Evolutionary conservation across 2,113 vertebrate genomes (phyloP), one percentile per base, ranked within the genome.

Genomic region (Forbesichthys papilliferus): DNA sequence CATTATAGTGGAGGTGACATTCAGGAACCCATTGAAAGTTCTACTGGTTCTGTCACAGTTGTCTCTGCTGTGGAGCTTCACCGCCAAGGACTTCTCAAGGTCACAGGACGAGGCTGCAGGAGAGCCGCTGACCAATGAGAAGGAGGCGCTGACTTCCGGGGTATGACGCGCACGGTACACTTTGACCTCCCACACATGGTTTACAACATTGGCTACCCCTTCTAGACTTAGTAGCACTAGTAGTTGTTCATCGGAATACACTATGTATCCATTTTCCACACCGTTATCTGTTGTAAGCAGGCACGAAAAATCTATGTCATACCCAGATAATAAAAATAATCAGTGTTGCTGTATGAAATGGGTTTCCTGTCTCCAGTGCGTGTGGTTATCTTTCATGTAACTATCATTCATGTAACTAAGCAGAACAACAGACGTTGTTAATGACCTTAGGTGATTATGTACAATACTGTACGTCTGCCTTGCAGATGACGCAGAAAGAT

Each of bases 1-100:
- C 49, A 91, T 99, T 82, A 95, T 95, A 54, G 94, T 99, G 63
- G 98, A 99, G 92, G 92, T 99, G 74, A 93, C 91, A 8, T 96
- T 99, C 86, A 94, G 93, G 87, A 99, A 99, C 79, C 96, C 96
- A 57, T 83, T 99, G 71, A 98, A 98, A 86, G 94, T 99, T 88
- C 92, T 95, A 1, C 91, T 99, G 72, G 83, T 92, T 75, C 88
- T 99, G 83, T 95, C 94, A 13, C 93, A 95, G 68, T 89, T 99
- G 52, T 96, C 94, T 0, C 91, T 99, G 56, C 90, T 98, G 18
- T 99, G 98, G 96, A 98, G 93, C 75, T 99, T 99, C 84, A 94
- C 93, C 1, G 86, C 88, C 9, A 94, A 94, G 60, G 91, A 91
- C 77, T 88, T 85, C n/a, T 84, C 42, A 84, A 72, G 70, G 68